Percentiles rank a stretch among this genome's conserved stretches.
Evolutionary conservation across 2,888 invertebrate genomes (phyloP).

Genomic region (Eupithecia exiguata): DNA sequence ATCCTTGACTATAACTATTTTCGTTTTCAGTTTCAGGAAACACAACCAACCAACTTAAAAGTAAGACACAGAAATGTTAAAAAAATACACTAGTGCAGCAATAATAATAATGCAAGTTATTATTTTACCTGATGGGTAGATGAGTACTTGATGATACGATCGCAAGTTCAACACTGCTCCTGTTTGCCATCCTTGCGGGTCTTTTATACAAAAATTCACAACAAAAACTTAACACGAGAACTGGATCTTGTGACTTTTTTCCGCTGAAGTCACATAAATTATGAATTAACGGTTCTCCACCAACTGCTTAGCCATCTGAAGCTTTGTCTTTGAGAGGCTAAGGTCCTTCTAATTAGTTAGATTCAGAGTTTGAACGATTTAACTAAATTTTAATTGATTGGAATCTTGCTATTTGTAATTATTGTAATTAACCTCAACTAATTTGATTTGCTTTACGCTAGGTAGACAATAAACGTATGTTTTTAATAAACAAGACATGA

Average conservation of each 20-base stretch:
- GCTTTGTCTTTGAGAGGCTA: not conserved
- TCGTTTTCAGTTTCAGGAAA: not conserved
- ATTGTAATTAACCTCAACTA: not conserved
- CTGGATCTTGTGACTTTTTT: constrained; percentile 8
- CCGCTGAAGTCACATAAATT: constrained; percentile 14
- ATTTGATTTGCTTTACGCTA: not conserved
- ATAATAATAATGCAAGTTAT: not conserved
- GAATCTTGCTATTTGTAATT: not conserved
- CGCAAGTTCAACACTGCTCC: constrained; percentile 23
- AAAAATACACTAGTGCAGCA: not conserved
- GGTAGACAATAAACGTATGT: not conserved
- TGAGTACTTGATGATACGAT: constrained; percentile 22
- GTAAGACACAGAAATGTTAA: not conserved
- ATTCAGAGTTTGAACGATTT: not conserved
- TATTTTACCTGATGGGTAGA: constrained; percentile 16
- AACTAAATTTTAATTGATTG: not conserved
- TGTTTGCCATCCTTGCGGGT: constrained; percentile 5
- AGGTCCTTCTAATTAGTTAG: not conserved
- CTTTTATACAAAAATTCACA: constrained; percentile 22
- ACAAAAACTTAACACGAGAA: constrained; percentile 18
- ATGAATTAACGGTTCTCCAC: not conserved
- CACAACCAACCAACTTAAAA: not conserved
- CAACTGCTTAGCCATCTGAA: not conserved
- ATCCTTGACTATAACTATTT: no score
- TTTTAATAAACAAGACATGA: not conserved